A percentile compares a stretch with the other conserved stretches of the same genome.
Conservation (phyloP, 2,113 vertebrate species). For the Neogobius melanostomus region DNA sequence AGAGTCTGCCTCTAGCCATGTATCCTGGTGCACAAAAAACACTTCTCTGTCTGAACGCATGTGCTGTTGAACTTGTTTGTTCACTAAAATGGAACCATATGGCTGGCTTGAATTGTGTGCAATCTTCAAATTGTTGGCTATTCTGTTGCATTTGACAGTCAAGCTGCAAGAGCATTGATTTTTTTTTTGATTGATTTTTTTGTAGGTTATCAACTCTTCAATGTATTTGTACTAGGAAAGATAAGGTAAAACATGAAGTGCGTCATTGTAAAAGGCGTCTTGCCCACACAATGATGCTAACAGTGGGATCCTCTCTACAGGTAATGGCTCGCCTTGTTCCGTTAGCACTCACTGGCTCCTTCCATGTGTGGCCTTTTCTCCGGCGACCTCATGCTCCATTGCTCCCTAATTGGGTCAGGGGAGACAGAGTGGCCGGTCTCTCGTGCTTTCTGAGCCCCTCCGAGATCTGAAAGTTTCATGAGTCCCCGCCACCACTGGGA, state of each 20-base stretch:
- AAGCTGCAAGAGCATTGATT: neutral
- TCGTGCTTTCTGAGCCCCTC: constrained; percentile 76
- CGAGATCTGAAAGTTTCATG: constrained; percentile 84
- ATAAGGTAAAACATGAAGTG: neutral
- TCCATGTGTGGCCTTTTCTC: constrained; percentile 62
- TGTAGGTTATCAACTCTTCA: neutral
- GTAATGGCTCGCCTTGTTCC: constrained; percentile 53
- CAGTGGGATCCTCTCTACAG: constrained; percentile 49
- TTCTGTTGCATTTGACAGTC: neutral
- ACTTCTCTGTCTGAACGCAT: constrained; percentile 13
- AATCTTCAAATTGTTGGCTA: too few relatives aligned
- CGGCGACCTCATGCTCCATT: constrained; percentile 69
- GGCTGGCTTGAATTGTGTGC: too few relatives aligned
- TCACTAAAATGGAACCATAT: neutral
- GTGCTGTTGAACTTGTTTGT: constrained; percentile 22
- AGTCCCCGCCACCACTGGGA: constrained; percentile 73
- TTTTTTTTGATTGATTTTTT: neutral
- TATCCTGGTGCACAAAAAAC: constrained; percentile 21
- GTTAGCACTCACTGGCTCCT: constrained; percentile 56
- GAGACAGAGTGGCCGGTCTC: constrained; percentile 77
- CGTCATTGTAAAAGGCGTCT: too few relatives aligned
- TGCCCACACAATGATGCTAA: too few relatives aligned
- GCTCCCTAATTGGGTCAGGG: constrained; percentile 80
- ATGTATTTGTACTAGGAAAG: neutral
- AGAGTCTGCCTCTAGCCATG: constrained; percentile 37